Evolutionary conservation across 2,797 vertebrate genomes (phyloP).

Genomic region (Pseudochirops cupreus): DNA sequence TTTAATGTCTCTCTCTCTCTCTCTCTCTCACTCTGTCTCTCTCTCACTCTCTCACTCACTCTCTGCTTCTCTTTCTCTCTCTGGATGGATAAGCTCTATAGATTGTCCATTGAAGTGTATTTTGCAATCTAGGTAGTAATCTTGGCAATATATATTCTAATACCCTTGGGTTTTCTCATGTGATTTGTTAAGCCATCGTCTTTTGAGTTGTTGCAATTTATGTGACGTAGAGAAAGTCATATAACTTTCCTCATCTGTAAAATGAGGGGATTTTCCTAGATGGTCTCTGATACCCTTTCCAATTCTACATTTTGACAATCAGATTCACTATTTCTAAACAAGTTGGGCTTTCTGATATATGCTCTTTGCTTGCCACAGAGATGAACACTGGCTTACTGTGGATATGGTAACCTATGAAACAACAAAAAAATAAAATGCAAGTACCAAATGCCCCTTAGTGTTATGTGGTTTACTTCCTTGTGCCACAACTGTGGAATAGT

Average conservation of each 20-base stretch:
- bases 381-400: neutral
- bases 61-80: neutral
- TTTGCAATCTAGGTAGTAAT: neutral
- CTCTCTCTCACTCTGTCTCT: neutral
- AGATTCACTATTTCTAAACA: neutral
- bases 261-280: neutral
- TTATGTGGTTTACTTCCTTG: neutral
- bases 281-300: neutral
- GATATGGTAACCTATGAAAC: neutral
- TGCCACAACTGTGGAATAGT: neutral
- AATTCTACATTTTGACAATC: neutral
- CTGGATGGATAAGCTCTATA: neutral
- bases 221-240: neutral
- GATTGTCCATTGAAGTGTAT: neutral
- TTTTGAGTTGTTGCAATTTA: neutral
- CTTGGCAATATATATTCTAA: neutral
- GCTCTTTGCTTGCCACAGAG: neutral
- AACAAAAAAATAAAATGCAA: neutral
- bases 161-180: neutral
- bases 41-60: no score
- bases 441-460: neutral
- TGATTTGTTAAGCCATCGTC: neutral
- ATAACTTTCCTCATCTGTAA: neutral
- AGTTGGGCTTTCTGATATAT: neutral
- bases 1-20: neutral